Evolutionary conservation across 2,888 invertebrate genomes (phyloP), one percentile per base, ranked within the genome.

Genomic region (Morpho achilles): DNA sequence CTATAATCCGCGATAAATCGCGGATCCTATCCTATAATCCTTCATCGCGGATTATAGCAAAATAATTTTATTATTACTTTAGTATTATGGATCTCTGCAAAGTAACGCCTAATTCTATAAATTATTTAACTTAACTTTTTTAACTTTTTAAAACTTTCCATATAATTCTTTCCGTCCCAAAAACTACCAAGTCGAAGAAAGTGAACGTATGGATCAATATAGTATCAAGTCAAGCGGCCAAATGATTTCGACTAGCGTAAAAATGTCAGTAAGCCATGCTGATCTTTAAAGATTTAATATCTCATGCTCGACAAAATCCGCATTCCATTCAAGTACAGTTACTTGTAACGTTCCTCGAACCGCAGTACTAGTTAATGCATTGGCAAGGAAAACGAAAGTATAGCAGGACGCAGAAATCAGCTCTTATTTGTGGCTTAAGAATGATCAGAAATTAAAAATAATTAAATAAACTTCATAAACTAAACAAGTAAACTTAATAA

Each of bases 291-390:
- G 55, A 55, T 55, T 43, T 50, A 54, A 43, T 43, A 55, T 55
- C 55, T 55, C 39, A 16, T 23, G 42, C 16, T 39, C 59, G 41
- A 60, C 52, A 50, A 50, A 62, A 56, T 63, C 62, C 62, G 62
- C 62, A 63, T 63, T 63, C 62, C 62, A 52, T 55, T 50, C 54
- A 41, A 32, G 51, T 53, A 58, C 58, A 61, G 56, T 61, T 54
- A 58, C 58, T 58, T 58, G 48, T 53, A 41, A 22, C 44, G 59
- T 61, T 62, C 61, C 59, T 44, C 56, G 61, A 62, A 62, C 53
- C 56, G 53, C 48, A 55, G 22, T 53, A 51, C 42, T 59, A 52
- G 23, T 44, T 32, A 32, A 43, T 53, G 53, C 56, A 61, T 53
- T 9, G 46, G 16, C 10, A 41, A 53, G 61, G 59, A 59, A 62